phyloP scores from a whole-genome alignment of 2,888 invertebrate species.

The Halictus quadricinctus region DNA sequence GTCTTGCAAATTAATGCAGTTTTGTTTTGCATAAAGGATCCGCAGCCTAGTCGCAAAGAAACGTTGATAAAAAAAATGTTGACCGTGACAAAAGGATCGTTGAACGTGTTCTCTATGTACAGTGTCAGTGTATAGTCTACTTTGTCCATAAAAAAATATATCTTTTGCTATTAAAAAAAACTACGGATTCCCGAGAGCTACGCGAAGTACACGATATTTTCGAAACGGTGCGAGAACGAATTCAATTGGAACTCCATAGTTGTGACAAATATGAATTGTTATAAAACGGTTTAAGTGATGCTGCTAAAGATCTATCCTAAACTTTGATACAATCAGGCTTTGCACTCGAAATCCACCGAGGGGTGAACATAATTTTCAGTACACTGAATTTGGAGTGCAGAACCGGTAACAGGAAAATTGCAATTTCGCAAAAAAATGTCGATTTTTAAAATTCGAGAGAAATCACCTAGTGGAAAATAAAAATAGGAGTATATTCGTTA shows the following conservation, averaged over 20 bases:
- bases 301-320: not conserved
- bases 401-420: not conserved
- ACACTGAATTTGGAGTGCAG: not conserved
- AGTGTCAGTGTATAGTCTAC: constrained; percentile 15
- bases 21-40: too few species aligned
- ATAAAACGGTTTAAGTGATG: not conserved
- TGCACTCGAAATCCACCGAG: not conserved
- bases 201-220: constrained; percentile 4
- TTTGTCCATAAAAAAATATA: constrained; percentile 49
- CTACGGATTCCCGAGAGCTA: constrained; percentile 7
- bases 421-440: not conserved
- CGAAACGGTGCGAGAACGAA: not conserved
- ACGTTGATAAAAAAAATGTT: too few species aligned
- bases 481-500: not conserved
- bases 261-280: not conserved
- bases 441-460: too few species aligned
- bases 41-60: too few species aligned
- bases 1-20: too few species aligned
- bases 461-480: too few species aligned
- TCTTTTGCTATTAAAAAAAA: constrained; percentile 26
- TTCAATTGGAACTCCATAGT: constrained; percentile 3
- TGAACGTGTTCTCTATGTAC: constrained; percentile 16
- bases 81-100: not conserved
- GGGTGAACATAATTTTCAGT: not conserved
- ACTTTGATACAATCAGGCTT: not conserved